A percentile compares a stretch with the other conserved stretches of the same genome.
Conservation (phyloP, 2,888 invertebrate genomes). For the Schizaphis graminum region DNA sequence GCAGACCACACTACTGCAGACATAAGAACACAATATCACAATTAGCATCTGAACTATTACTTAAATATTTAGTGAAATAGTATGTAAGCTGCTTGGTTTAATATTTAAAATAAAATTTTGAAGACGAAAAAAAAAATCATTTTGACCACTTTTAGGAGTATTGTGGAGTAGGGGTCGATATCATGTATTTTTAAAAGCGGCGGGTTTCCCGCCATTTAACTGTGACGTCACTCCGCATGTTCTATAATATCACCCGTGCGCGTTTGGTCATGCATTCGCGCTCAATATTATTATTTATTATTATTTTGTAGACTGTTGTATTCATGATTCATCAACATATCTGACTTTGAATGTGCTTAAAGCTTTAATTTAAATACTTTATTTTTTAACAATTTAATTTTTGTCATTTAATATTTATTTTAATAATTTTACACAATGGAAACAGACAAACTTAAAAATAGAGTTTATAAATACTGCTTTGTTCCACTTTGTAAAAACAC, state of each 20-base stretch:
- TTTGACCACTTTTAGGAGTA: neutral
- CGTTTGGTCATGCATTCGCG: neutral
- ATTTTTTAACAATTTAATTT: slow-evolving; percentile 11
- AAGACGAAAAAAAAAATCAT: neutral
- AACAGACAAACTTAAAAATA: slow-evolving; percentile 11
- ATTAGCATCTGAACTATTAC: neutral
- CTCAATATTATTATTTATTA: neutral
- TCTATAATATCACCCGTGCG: neutral
- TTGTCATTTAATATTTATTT: slow-evolving; percentile 16
- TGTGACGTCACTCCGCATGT: slow-evolving; percentile 13
- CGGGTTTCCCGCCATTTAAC: neutral
- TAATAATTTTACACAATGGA: neutral
- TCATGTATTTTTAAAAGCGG: neutral
- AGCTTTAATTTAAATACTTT: neutral
- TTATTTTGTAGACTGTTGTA: neutral
- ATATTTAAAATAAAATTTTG: neutral
- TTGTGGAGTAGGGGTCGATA: neutral
- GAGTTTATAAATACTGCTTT: slow-evolving; percentile 13
- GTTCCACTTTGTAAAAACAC: slow-evolving; percentile 25
- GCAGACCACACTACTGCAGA: too few relatives aligned
- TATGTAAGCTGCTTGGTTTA: neutral
- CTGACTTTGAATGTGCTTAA: neutral
- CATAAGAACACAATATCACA: too few relatives aligned
- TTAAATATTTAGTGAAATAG: neutral
- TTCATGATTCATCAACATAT: neutral